phyloP scores from a whole-genome alignment of 2,888 invertebrate species.

The Machimus atricapillus region DNA sequence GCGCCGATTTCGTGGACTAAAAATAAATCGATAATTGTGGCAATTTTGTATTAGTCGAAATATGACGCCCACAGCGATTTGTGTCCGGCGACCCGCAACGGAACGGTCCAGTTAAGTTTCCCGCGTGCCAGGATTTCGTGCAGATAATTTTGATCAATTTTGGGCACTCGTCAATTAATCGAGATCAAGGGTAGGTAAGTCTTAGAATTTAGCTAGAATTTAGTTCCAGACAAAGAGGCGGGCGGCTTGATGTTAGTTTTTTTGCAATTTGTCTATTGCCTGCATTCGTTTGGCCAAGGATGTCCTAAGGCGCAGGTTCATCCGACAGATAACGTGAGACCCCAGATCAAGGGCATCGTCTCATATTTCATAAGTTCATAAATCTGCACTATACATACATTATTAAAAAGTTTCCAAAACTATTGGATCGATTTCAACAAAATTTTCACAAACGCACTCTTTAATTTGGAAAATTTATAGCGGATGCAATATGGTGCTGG shows the following conservation, averaged over 20 bases:
- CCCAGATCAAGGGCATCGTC: neutral
- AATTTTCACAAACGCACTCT: too few species aligned
- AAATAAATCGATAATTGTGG: constrained; percentile 1
- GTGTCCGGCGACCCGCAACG: neutral
- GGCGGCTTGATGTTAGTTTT: neutral
- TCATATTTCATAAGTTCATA: too few species aligned
- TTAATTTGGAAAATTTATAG: too few species aligned
- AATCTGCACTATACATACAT: too few species aligned
- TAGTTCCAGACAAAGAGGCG: neutral
- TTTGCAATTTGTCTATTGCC: neutral
- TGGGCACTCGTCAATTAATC: neutral
- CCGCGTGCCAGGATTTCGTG: neutral
- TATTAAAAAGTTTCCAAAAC: too few species aligned
- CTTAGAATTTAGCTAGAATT: neutral
- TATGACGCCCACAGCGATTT: neutral
- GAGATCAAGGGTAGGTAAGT: neutral
- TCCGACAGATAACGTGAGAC: neutral
- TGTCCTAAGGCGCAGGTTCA: neutral
- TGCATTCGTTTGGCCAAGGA: neutral
- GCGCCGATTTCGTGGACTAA: neutral
- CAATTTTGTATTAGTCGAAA: neutral
- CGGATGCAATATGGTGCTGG: too few species aligned
- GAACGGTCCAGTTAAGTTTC: neutral
- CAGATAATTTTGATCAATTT: neutral
- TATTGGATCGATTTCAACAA: too few species aligned